Evolutionary conservation across 2,888 invertebrate genomes (phyloP).

Genomic region (Andrena praecox): DNA sequence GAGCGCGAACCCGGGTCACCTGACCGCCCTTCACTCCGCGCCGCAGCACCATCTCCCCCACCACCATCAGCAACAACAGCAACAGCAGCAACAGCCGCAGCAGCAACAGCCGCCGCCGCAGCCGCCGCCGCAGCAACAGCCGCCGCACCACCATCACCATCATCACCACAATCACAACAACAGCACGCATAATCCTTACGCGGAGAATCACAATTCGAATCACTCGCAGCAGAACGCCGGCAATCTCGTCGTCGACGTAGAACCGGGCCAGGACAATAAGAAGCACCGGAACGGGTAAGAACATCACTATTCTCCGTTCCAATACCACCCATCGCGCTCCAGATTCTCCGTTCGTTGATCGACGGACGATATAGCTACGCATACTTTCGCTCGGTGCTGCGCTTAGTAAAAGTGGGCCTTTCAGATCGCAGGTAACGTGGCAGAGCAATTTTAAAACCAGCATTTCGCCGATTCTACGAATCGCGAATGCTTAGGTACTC

Average conservation of each 20-base stretch:
- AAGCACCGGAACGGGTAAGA: constrained; percentile 82
- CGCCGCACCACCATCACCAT: constrained; percentile 69
- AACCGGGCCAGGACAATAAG: constrained; percentile 80
- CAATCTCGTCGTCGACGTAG: constrained; percentile 79
- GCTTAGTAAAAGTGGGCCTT: too few species aligned
- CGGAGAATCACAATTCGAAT: constrained; percentile 82
- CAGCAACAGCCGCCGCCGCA: constrained; percentile 67
- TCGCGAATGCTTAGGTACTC: too few species aligned
- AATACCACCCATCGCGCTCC: neutral
- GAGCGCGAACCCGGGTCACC: constrained; percentile 82
- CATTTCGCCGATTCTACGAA: too few species aligned
- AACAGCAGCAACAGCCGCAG: constrained; percentile 63
- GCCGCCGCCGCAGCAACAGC: constrained; percentile 64
- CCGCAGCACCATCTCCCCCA: constrained; percentile 75
- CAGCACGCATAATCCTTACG: constrained; percentile 79
- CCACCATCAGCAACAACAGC: constrained; percentile 71
- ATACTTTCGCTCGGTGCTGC: too few species aligned
- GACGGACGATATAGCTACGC: neutral
- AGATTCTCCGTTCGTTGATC: neutral
- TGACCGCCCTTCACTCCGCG: constrained; percentile 75
- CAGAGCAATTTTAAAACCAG: too few species aligned
- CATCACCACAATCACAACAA: constrained; percentile 81
- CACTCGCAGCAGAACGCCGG: constrained; percentile 75
- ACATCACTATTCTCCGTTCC: neutral
- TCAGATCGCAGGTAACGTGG: too few species aligned